phyloP scores from a whole-genome alignment of 2,113 vertebrate species.

The Sinosuthora webbiana region DNA sequence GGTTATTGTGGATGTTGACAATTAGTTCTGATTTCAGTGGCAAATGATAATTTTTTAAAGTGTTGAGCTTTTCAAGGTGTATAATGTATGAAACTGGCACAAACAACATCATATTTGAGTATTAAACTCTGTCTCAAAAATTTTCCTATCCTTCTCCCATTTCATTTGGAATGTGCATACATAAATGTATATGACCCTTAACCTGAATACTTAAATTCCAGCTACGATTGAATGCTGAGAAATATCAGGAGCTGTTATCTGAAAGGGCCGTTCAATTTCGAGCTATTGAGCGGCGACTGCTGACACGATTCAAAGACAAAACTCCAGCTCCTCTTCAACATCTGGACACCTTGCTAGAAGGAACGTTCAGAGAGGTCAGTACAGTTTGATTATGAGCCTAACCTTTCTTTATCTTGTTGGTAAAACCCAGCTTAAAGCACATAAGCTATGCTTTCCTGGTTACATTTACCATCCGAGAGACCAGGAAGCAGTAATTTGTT shows the following conservation, averaged over 20 bases:
- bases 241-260: slow-evolving; percentile 88
- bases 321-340: slow-evolving; percentile 94
- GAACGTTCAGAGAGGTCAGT: slow-evolving; percentile 92
- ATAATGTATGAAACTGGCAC: not conserved
- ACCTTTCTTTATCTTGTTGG: slow-evolving; percentile 18
- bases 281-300: slow-evolving; percentile 90
- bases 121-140: not conserved
- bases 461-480: slow-evolving; percentile 36
- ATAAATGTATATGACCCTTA: not conserved
- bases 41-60: not conserved
- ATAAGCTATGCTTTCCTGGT: slow-evolving; percentile 55
- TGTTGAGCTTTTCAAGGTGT: not conserved
- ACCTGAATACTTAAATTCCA: slow-evolving; percentile 63
- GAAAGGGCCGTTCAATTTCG: slow-evolving; percentile 93
- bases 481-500: slow-evolving; percentile 64
- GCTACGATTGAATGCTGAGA: slow-evolving; percentile 87
- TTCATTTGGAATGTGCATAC: not conserved
- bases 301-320: slow-evolving; percentile 96
- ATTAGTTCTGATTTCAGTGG: not conserved
- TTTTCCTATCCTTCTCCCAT: not conserved
- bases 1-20: not conserved
- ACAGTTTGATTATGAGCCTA: slow-evolving; percentile 14
- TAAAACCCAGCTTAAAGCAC: slow-evolving; percentile 27
- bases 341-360: slow-evolving; percentile 93
- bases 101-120: not conserved